Base-by-base conservation (phyloP, 1,140 invertebrate species). In the Ruditapes philippinarum region DNA sequence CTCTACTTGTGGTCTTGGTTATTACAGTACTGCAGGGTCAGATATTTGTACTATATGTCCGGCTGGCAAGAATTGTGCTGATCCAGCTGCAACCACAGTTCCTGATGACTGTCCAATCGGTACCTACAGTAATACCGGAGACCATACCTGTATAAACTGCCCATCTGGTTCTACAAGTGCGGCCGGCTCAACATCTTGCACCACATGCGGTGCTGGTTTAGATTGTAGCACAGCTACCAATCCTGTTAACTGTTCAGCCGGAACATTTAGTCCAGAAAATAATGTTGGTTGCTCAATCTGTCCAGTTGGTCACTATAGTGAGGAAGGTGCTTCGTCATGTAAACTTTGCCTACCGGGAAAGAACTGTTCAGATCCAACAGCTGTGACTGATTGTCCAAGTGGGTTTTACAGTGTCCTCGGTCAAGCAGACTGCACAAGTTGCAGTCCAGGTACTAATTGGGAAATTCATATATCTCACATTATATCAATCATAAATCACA, bases 381-480 rank as follows among this genome's bases (percentile, higher is more conserved):
- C 42, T 25, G 90, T 91, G n/a, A 68, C 91, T 54, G 62, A 89
- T 31, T 95, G 94, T 91, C 38, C 83, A 51, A 88, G 83, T 49
- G 91, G 93, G 25, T 89, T 81, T n/a, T 94, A 87, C 88, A 94
- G 93, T 79, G 74, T 33, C 1, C 54, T 70, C n/a, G 92, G 92
- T 28, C 70, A 87, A 36, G 31, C 33, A 49, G 88, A 68, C 14
- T 93, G 92, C 70, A 92, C 92, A 31, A 51, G 33, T 33, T 94
- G 93, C 91, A 7, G n/a, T 33, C 14, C 88, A 79, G 94, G 94
- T 83, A 91, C 14, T 87, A 87, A 5, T 60, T 11, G 11, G 57
- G 11, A 60, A 11, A 60, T 28, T n/a, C n/a, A n/a, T n/a, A n/a
- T n/a, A n/a, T n/a, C n/a, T n/a, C n/a, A n/a, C n/a, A n/a, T n/a